phyloP scores from a whole-genome alignment of 2,113 vertebrate species.

The Carettochelys insculpta region DNA sequence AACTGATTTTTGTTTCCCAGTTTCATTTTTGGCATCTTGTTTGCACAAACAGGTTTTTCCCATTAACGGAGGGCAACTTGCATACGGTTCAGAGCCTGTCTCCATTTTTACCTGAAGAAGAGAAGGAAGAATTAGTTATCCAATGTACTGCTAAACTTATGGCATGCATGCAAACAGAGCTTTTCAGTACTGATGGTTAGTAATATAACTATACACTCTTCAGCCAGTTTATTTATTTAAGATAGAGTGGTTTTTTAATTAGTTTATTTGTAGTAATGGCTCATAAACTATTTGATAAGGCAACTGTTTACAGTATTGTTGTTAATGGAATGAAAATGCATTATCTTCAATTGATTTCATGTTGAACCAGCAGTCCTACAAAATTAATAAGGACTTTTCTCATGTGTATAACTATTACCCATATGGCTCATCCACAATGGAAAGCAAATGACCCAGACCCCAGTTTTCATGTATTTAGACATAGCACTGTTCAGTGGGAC shows the following conservation, averaged over 20 bases:
- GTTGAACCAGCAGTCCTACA: neutral
- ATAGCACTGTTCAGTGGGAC: neutral
- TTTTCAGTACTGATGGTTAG: constrained; percentile 77
- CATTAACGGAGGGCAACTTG: constrained; percentile 85
- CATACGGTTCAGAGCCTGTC: constrained; percentile 90
- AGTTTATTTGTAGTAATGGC: neutral
- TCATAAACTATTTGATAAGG: neutral
- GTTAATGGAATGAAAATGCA: neutral
- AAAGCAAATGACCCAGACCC: neutral
- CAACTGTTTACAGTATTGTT: fast-evolving
- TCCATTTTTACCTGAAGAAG: constrained; percentile 81
- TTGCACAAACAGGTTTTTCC: constrained; percentile 82
- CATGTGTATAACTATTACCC: neutral
- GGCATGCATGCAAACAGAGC: constrained; percentile 81
- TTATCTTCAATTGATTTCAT: neutral
- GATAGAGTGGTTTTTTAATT: neutral
- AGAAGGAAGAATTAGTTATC: constrained; percentile 84
- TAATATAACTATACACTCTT: constrained; percentile 34
- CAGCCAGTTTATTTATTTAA: neutral
- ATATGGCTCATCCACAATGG: neutral
- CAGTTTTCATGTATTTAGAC: neutral
- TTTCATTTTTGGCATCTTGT: constrained; percentile 7
- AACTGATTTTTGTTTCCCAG: neutral
- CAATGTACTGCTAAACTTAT: constrained; percentile 87
- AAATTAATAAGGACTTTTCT: neutral